Percentiles rank a stretch among this genome's conserved stretches.
Conservation (phyloP, 2,888 invertebrate species). For the Drosophila sordidula region DNA sequence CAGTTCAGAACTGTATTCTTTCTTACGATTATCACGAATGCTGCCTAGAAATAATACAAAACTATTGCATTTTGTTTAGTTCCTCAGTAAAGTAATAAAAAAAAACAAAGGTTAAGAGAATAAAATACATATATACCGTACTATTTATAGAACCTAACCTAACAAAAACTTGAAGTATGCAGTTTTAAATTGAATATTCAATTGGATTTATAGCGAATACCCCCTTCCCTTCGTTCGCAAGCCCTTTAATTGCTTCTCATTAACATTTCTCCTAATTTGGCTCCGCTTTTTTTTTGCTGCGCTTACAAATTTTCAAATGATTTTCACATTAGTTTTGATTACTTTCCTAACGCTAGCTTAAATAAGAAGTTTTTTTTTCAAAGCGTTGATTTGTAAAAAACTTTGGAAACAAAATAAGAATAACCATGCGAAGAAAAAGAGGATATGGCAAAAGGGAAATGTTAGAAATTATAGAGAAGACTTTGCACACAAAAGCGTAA, state of each 20-base stretch:
- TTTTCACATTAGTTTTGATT: constrained; percentile 34
- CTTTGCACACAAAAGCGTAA: constrained; percentile 47
- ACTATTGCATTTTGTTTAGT: constrained; percentile 52
- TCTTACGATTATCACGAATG: constrained; percentile 58
- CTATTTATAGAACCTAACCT: not conserved
- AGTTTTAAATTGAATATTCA: not conserved
- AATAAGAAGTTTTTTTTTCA: constrained; percentile 4
- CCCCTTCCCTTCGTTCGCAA: not conserved
- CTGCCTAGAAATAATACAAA: constrained; percentile 33
- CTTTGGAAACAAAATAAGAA: constrained; percentile 18
- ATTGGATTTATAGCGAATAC: not conserved
- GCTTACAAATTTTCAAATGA: constrained; percentile 20
- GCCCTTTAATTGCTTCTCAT: constrained; percentile 16
- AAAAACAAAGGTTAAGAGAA: not conserved
- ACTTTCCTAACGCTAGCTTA: constrained; percentile 2
- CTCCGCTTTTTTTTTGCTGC: constrained; percentile 9
- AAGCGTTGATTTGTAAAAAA: constrained; percentile 7
- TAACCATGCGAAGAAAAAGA: constrained; percentile 6
- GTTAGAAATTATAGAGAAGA: constrained; percentile 29
- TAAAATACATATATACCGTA: not conserved
- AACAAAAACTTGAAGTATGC: not conserved
- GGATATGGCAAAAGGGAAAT: constrained; percentile 9
- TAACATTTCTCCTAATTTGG: constrained; percentile 1
- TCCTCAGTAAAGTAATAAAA: constrained; percentile 19
- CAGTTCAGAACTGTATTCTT: constrained; percentile 39